Evolutionary conservation across 37 sponge, comb jelly and placozoan species (phyloP).

Genomic region (Halisarca cf. caerulea): DNA sequence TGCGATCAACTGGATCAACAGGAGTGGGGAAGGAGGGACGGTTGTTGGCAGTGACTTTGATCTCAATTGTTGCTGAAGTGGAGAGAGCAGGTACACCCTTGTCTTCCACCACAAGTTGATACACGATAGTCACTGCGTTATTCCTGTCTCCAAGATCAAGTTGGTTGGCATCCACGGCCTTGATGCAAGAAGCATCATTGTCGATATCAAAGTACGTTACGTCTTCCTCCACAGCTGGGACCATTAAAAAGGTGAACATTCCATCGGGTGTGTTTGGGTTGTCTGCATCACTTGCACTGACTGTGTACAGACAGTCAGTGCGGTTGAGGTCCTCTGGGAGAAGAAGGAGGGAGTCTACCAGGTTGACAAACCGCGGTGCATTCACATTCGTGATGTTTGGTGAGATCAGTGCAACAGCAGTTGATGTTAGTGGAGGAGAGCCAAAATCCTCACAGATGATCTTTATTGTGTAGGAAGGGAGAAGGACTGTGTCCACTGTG

Average conservation of each 20-base stretch:
- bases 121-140: neutral
- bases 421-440: slow-evolving; percentile 35
- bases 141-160: slow-evolving; percentile 10
- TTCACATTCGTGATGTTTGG: slow-evolving; percentile 49
- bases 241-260: slow-evolving; percentile 35
- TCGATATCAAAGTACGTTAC: neutral
- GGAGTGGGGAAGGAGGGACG: neutral
- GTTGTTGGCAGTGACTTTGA: slow-evolving; percentile 1
- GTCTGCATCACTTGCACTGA: slow-evolving; percentile 59
- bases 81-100: neutral
- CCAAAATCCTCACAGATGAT: slow-evolving; percentile 56
- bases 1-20: neutral
- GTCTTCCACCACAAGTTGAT: neutral
- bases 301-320: slow-evolving; percentile 29
- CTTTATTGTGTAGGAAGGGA: slow-evolving; percentile 8
- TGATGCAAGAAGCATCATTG: neutral
- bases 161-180: neutral
- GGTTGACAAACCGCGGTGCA: slow-evolving; percentile 39
- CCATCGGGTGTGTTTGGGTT: slow-evolving; percentile 54
- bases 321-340: slow-evolving; percentile 31
- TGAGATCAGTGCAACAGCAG: slow-evolving; percentile 16
- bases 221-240: neutral
- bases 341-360: neutral
- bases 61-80: neutral
- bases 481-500: slow-evolving; percentile 9